phyloP scores from a whole-genome alignment of 2,888 invertebrate species.

The Rhingia campestris region DNA sequence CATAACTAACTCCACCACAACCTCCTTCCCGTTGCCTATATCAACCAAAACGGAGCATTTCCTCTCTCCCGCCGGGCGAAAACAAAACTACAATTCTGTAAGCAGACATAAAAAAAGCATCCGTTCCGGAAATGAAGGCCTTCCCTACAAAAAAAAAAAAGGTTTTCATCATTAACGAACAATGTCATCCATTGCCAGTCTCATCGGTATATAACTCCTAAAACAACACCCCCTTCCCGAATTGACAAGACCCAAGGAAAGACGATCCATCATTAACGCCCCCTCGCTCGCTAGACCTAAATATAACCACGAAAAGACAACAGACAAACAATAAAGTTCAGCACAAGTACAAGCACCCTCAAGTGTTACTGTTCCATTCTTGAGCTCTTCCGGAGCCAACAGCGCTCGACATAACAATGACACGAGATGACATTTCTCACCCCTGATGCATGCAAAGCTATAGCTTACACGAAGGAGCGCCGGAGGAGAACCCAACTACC shows the following conservation, averaged over 20 bases:
- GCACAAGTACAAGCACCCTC: conserved; percentile 41
- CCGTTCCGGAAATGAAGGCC: conserved; percentile 27
- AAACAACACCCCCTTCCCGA: conserved; percentile 20
- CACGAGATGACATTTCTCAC: conserved; percentile 29
- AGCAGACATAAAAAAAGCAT: conserved; percentile 15
- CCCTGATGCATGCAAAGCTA: conserved; percentile 9
- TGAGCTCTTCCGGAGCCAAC: conserved; percentile 43
- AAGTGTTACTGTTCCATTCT: conserved; percentile 38
- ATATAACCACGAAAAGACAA: neutral
- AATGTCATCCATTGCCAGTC: conserved; percentile 7
- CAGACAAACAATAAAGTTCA: conserved; percentile 57
- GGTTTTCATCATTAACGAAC: conserved; percentile 9
- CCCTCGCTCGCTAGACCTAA: neutral
- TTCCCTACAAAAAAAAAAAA: conserved; percentile 3
- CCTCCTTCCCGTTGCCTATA: neutral
- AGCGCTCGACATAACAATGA: conserved; percentile 34
- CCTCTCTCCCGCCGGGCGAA: neutral
- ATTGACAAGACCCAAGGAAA: conserved; percentile 46
- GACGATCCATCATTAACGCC: conserved; percentile 43
- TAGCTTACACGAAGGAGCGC: conserved; percentile 22
- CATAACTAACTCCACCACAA: neutral
- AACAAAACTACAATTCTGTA: conserved; percentile 4
- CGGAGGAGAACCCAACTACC: conserved; percentile 21
- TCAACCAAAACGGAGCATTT: conserved; percentile 16
- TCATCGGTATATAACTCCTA: conserved; percentile 18